Percentiles rank a stretch among this genome's conserved stretches.
These are phyloP conservation scores for Aselliscus stoliczkanus DNA, from an alignment of 2,797 vertebrate genomes.

Conservation along the genomic window DNA sequence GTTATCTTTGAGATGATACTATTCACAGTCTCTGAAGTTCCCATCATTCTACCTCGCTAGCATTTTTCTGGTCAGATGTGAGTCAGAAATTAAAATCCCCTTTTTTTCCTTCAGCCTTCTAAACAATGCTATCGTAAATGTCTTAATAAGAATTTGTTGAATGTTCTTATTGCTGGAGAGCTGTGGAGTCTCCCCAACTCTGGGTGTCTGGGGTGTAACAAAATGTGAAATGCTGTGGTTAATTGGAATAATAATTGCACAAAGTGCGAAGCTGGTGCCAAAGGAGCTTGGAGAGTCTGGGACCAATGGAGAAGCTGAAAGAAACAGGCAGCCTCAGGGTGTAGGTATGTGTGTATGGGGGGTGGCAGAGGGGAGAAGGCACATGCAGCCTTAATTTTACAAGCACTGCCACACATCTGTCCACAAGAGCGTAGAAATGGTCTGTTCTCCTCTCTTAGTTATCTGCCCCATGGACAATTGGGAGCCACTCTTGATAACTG, in stretches of 20 bases:
- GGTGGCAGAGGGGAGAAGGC: fast-evolving
- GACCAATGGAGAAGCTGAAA: neutral
- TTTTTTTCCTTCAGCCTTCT: neutral
- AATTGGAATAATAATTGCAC: neutral
- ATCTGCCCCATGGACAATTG: neutral
- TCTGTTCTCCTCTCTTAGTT: neutral
- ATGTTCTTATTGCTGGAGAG: neutral
- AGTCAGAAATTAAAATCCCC: neutral
- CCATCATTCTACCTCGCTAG: neutral
- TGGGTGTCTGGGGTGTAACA: neutral
- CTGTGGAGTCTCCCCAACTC: neutral
- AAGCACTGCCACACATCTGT: neutral
- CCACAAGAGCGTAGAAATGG: neutral
- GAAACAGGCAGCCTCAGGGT: neutral
- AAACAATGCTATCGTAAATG: neutral
- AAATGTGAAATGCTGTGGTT: neutral
- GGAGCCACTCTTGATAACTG: neutral
- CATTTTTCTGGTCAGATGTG: neutral
- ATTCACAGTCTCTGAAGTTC: neutral
- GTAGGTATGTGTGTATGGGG: neutral
- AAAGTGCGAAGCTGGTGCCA: neutral
- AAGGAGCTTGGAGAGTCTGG: neutral
- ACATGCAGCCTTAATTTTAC: neutral
- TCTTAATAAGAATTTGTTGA: neutral
- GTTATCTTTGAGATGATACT: neutral